Percentiles rank a stretch among this genome's conserved stretches.
phyloP scores from a whole-genome alignment of 2,113 vertebrate species.

The Sinosuthora webbiana region DNA sequence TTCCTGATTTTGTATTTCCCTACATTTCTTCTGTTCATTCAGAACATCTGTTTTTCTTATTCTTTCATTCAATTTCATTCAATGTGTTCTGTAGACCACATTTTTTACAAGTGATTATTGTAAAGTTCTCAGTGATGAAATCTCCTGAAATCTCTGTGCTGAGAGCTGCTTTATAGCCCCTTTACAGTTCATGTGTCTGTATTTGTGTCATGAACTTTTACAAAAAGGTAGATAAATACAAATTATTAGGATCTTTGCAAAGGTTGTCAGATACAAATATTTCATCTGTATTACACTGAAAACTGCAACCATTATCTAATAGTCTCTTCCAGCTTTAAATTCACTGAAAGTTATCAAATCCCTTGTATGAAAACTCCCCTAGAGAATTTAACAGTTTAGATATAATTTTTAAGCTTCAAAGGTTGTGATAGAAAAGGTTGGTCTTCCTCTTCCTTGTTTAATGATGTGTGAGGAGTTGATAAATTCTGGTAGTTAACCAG shows the following conservation, averaged over 20 bases:
- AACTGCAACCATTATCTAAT: not conserved
- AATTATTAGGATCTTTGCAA: not conserved
- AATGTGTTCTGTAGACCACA: no score
- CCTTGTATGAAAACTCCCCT: not conserved
- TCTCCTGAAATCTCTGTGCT: not conserved
- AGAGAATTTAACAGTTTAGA: not conserved
- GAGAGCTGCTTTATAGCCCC: not conserved
- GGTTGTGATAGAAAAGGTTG: not conserved
- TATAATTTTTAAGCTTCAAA: not conserved
- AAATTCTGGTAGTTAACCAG: not conserved
- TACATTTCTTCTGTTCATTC: not conserved
- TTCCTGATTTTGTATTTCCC: not conserved
- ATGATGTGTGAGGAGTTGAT: not conserved
- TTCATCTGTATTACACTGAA: not conserved
- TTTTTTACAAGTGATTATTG: not conserved
- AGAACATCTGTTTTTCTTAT: not conserved
- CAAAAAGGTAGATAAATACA: not conserved
- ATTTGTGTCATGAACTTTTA: not conserved
- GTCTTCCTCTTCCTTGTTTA: not conserved
- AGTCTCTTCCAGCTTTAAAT: not conserved
- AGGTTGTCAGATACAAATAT: not conserved
- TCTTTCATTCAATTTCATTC: not conserved
- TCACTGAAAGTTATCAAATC: not conserved
- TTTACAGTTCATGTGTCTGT: not conserved
- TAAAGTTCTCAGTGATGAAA: not conserved